A percentile compares a stretch with the other conserved stretches of the same genome.
Conservation (phyloP, 1,140 invertebrate genomes). For the Procambarus virginalis region DNA sequence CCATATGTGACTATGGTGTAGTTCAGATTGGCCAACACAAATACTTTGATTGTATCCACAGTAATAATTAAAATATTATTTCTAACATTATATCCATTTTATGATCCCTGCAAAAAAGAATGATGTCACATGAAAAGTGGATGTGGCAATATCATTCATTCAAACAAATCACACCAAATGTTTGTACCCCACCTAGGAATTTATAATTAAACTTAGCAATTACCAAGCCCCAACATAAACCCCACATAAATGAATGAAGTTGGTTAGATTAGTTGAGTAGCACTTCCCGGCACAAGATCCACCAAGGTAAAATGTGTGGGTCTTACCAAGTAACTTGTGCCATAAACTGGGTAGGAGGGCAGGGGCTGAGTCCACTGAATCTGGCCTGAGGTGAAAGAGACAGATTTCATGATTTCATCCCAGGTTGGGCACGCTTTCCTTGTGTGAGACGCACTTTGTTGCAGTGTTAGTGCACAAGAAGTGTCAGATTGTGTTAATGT, state of each 20-base stretch:
- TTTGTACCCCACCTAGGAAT: background rate
- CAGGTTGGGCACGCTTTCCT: background rate
- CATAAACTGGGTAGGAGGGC: conserved; percentile 55
- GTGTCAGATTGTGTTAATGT: conserved; percentile 47
- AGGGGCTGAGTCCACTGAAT: conserved; percentile 43
- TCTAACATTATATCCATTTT: background rate
- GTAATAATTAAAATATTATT: background rate
- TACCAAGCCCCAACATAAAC: conserved; percentile 29
- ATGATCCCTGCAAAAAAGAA: background rate
- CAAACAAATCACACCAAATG: conserved; percentile 11
- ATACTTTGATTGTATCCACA: background rate
- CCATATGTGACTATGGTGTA: background rate
- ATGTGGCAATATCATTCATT: background rate
- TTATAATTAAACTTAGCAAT: background rate
- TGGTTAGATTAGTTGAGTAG: conserved; percentile 40
- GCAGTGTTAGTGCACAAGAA: conserved; percentile 44
- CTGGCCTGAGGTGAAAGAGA: conserved; percentile 24
- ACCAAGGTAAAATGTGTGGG: conserved; percentile 62
- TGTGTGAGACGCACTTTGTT: conserved; percentile 19
- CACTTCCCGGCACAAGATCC: conserved; percentile 48
- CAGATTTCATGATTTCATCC: conserved; percentile 1
- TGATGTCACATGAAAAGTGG: conserved; percentile 4
- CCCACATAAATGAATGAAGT: conserved; percentile 36
- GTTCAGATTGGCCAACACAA: background rate
- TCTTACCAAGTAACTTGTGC: conserved; percentile 59